Evolutionary conservation across 1,140 invertebrate species (phyloP).

Genomic region (Euglossa dilemma): DNA sequence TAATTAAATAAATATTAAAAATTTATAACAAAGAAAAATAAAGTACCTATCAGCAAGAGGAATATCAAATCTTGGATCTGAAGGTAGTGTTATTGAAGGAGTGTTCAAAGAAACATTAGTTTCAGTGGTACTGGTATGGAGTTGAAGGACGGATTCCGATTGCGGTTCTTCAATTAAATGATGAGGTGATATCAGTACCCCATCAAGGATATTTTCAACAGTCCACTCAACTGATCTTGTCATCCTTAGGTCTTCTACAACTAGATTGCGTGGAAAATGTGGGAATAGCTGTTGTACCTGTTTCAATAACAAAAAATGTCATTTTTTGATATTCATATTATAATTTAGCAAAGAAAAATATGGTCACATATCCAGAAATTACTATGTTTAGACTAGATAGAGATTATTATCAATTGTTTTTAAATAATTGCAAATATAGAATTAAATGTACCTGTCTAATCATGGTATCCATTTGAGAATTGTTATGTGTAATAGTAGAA

Average conservation of each 20-base stretch:
- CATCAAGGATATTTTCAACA: slow-evolving; percentile 93
- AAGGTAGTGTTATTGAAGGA: slow-evolving; percentile 68
- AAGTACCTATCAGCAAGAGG: slow-evolving; percentile 74
- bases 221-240: slow-evolving; percentile 91
- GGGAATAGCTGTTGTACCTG: slow-evolving; percentile 92
- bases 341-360: background rate
- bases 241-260: slow-evolving; percentile 88
- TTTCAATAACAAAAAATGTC: background rate
- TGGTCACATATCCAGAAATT: no score
- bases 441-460: slow-evolving; percentile 85
- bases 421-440: background rate
- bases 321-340: no score
- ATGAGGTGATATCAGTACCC: slow-evolving; percentile 85
- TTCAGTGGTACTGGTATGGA: slow-evolving; percentile 66
- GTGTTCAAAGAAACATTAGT: slow-evolving; percentile 66
- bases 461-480: slow-evolving; percentile 90
- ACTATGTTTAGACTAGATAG: no score
- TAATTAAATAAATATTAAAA: background rate
- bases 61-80: slow-evolving; percentile 77
- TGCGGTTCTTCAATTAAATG: slow-evolving; percentile 82
- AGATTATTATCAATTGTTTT: no score
- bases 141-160: slow-evolving; percentile 70
- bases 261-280: slow-evolving; percentile 85
- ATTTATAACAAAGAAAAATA: background rate
- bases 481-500: slow-evolving; percentile 83